A percentile compares a stretch with the other conserved stretches of the same genome.
These are phyloP conservation scores for Eonycteris spelaea DNA, from an alignment of 2,113 vertebrate species.

Conservation along the genomic window DNA sequence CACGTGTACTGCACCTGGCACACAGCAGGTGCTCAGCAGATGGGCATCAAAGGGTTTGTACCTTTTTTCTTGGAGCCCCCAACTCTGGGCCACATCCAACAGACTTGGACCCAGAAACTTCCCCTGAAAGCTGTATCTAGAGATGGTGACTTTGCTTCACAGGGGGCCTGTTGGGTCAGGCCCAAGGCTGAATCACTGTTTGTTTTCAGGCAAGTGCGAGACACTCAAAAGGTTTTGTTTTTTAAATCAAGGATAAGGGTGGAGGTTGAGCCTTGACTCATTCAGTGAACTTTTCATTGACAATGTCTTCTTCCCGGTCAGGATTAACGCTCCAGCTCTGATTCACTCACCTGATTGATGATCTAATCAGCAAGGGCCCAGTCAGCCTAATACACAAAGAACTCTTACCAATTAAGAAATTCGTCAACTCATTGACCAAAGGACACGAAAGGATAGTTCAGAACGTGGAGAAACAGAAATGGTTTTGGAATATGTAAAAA, in stretches of 20 bases:
- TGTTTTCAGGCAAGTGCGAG: background rate
- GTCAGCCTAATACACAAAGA: background rate
- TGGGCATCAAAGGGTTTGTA: background rate
- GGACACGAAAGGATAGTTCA: background rate
- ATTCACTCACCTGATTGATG: background rate
- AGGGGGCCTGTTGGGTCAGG: background rate
- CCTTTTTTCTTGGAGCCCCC: background rate
- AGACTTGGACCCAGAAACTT: background rate
- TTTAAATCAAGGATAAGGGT: background rate
- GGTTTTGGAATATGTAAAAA: background rate
- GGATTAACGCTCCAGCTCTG: background rate
- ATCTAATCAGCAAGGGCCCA: background rate
- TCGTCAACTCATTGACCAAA: background rate
- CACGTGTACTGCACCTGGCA: too few relatives aligned
- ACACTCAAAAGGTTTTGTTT: background rate
- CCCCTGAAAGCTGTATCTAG: background rate
- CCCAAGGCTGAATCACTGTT: background rate
- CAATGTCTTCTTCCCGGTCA: background rate
- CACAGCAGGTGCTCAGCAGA: background rate
- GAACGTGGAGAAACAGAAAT: background rate
- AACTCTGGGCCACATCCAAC: background rate
- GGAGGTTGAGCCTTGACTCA: background rate
- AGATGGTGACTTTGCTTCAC: background rate
- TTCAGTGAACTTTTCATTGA: background rate
- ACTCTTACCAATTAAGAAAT: background rate